These are phyloP conservation scores for Peromyscus melanophrys DNA, from an alignment of 2,797 vertebrate species.

Conservation along the genomic window DNA sequence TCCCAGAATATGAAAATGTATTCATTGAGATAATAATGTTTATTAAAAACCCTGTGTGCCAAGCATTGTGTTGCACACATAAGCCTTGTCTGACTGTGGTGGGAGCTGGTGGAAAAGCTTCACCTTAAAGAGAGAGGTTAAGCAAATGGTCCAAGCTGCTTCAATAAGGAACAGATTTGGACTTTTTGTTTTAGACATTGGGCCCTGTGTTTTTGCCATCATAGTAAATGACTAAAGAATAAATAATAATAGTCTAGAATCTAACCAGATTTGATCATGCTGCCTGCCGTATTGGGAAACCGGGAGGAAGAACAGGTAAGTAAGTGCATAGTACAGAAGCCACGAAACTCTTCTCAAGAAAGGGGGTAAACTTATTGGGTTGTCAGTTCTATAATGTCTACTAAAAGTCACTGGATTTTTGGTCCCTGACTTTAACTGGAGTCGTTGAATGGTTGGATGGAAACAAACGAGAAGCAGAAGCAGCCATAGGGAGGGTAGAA, in stretches of 20 bases:
- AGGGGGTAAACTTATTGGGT: not conserved
- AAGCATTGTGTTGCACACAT: not conserved
- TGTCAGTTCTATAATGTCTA: not conserved
- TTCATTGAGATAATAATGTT: slow-evolving; percentile 21
- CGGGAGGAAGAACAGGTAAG: not conserved
- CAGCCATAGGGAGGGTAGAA: not conserved
- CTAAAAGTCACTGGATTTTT: not conserved
- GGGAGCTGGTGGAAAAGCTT: not conserved
- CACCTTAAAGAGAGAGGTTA: not conserved
- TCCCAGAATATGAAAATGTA: slow-evolving; percentile 31
- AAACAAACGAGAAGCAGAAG: not conserved
- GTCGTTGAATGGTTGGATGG: not conserved
- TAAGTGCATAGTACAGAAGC: not conserved
- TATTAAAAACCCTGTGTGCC: not conserved
- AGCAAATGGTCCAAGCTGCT: not conserved
- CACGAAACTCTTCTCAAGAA: not conserved
- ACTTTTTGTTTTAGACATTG: not conserved
- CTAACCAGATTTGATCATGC: not conserved
- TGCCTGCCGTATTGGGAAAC: not conserved
- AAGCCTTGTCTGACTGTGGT: not conserved
- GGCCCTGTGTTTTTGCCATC: not conserved
- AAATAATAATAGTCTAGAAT: not conserved
- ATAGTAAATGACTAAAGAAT: too few species aligned
- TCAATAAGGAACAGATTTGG: not conserved
- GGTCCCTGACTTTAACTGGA: not conserved